Evolutionary conservation across 2,888 invertebrate species (phyloP), one percentile per base, ranked within the genome.

Genomic region (Poecilobothrus nobilitatus): DNA sequence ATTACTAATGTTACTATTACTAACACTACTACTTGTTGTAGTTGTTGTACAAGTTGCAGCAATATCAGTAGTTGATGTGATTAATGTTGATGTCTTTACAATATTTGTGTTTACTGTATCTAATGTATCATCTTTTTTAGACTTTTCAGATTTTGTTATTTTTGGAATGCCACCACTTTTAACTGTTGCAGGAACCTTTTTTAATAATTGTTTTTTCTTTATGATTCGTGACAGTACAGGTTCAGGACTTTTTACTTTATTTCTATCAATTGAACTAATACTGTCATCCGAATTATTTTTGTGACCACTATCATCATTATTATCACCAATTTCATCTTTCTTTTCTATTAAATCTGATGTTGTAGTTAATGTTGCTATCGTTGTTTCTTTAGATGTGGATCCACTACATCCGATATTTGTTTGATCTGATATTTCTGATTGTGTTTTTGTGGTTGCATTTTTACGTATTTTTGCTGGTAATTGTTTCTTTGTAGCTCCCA

Each of bases 401-500:
- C 12, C 44, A 15, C 9, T 44, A 34, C n/a, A 53, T 53, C 37
- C 37, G n/a, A 18, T 18, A 18, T 9, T 12, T 18, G 53, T 53
- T 53, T 9, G 15, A 12, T 53, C 53, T 53, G 15, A 53, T n/a
- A 15, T 18, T 53, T 53, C 53, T 18, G 15, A 15, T 15, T 53
- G 53, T 2, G 53, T 18, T 18, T 53, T 53, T 53, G 53, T 9
- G n/a, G 53, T n/a, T 53, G 53, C 53, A 53, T 53, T 53, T 53
- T 53, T 53, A 53, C 53, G 53, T 53, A 18, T 6, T 53, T 53
- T 53, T n/a, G 53, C 15, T 53, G 53, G 53, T 18, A 53, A 53
- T n/a, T 15, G 53, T n/a, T 53, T 53, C 53, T 53, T 53, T 53
- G 53, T 53, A 53, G 53, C 53, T 53, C 53, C 53, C 53, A 53